Base-by-base conservation (phyloP, 2,888 invertebrate genomes). In the Acanthosepion lycidas region DNA sequence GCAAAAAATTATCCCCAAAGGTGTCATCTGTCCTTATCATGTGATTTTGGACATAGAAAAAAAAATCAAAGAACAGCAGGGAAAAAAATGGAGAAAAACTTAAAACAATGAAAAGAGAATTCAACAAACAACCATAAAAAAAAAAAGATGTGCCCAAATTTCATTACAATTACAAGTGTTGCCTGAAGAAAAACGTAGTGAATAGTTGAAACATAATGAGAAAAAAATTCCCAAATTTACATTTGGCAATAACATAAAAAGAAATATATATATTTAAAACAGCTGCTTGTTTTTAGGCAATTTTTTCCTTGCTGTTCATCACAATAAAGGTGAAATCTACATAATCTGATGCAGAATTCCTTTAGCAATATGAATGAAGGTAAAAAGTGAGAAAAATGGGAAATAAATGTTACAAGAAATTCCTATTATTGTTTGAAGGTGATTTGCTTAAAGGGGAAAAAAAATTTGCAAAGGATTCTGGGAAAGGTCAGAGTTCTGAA, bases 401-500 rank as follows among this genome's bases (percentile, higher is more conserved):
- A 0, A 15, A n/a, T 12, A 78, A 78, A 78, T 12, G 15, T 1
- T 2, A 12, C n/a, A 20, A 9, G 1, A 78, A 78, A 33, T n/a
- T 78, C 33, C 78, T 78, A 33, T 33, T 33, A 78, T n/a, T 78
- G n/a, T 78, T 78, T n/a, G 18, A 78, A 78, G 78, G n/a, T 78
- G 78, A 78, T 59, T 20, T 59, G 23, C 59, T 59, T 23, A 20
- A 20, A 55, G 5, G 18, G n/a, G 3, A 64, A 78, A 78, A 33
- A 78, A 33, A 33, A 33, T n/a, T n/a, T 33, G n/a, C n/a, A 9
- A 18, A 78, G 78, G n/a, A 78, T 78, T n/a, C 78, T n/a, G 78
- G 78, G n/a, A 78, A 78, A 78, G 78, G n/a, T 78, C n/a, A 78
- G n/a, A 78, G 78, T 78, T 78, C 78, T 33, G 78, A 33, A 78